Evolutionary conservation across 1,140 invertebrate species (phyloP).

Genomic region (Sitobion miscanthi): DNA sequence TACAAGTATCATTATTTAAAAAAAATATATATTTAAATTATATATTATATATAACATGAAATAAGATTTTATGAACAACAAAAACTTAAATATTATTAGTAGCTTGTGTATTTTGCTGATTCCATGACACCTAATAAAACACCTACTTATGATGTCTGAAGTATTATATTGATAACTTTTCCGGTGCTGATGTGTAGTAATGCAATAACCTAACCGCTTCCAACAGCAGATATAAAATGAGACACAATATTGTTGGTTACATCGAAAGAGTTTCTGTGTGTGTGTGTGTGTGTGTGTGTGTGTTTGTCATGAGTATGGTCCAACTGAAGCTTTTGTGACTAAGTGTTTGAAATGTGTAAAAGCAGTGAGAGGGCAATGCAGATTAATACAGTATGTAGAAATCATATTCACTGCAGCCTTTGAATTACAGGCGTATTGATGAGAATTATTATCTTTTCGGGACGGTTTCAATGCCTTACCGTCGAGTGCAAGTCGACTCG

Average conservation of each 20-base stretch:
- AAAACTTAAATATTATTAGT: neutral
- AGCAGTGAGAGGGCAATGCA: too few relatives aligned
- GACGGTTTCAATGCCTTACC: neutral
- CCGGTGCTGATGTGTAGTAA: neutral
- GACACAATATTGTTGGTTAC: neutral
- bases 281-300: too few relatives aligned
- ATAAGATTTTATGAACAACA: neutral
- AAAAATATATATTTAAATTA: too few relatives aligned
- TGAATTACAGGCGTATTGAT: neutral
- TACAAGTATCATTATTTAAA: too few relatives aligned
- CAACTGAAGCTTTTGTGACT: too few relatives aligned
- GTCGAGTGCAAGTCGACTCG: neutral
- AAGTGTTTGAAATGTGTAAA: neutral
- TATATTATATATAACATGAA: neutral
- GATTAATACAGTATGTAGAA: neutral
- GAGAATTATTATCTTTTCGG: neutral
- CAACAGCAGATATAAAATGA: neutral
- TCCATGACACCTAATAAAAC: neutral
- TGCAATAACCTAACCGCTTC: neutral
- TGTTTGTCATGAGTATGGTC: too few relatives aligned
- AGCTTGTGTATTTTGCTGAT: neutral
- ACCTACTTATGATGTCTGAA: neutral
- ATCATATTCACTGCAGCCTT: neutral
- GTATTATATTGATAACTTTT: neutral
- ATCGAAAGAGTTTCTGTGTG: too few relatives aligned